Evolutionary conservation across 2,113 vertebrate species (phyloP).

Genomic region (Panthera tigris): DNA sequence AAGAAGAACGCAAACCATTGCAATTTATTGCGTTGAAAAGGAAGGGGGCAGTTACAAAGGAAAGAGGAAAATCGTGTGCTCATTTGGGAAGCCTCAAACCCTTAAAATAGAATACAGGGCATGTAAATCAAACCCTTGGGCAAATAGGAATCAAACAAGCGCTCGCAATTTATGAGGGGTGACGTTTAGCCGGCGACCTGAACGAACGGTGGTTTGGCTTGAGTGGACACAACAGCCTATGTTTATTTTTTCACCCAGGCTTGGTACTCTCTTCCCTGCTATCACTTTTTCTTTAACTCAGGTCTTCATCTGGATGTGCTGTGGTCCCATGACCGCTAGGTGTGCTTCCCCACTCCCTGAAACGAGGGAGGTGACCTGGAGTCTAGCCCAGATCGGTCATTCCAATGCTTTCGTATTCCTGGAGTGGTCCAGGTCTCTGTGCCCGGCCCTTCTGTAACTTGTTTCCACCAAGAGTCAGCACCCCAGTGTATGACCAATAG

Average conservation of each 20-base stretch:
- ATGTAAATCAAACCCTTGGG: background rate
- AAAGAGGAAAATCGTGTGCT: background rate
- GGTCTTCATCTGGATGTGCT: background rate
- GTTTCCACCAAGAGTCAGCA: background rate
- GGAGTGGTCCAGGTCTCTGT: background rate
- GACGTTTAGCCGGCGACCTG: background rate
- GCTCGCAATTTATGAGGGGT: background rate
- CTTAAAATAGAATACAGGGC: constrained; percentile 43
- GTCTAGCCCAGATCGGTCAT: background rate
- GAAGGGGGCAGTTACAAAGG: background rate
- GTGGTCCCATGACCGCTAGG: background rate
- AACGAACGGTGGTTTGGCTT: background rate
- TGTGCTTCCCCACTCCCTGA: background rate
- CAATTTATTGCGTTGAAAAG: background rate
- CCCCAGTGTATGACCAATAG: background rate
- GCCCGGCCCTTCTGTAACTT: background rate
- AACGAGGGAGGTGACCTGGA: no score
- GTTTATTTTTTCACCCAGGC: background rate
- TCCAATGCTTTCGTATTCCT: rapidly evolving
- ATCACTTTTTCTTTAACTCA: background rate
- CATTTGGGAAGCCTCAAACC: background rate
- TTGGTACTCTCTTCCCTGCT: background rate
- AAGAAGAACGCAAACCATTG: background rate
- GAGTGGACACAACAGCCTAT: background rate
- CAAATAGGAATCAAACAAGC: background rate